Base-by-base conservation (phyloP, 2,888 invertebrate genomes). In the Hylaea fasciaria region DNA sequence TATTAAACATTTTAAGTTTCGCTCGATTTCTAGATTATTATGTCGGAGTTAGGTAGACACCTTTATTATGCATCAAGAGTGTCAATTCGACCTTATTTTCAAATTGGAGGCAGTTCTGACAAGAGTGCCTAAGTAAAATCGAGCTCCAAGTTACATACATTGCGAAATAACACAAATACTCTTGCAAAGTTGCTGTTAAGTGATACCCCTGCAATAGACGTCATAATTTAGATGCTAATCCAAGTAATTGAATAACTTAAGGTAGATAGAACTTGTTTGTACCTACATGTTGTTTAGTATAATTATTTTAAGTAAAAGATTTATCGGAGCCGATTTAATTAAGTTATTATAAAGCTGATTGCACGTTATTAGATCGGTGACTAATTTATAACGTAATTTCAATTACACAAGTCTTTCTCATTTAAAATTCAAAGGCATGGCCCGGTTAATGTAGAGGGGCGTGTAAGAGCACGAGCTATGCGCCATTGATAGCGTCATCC, bases 361-460 rank as follows among this genome's bases (percentile, higher is more conserved):
- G 66, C 56, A 65, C 62, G 64, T 56, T 66, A 68, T 70, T 66
- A 68, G 65, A 64, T 68, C 66, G 58, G 68, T 70, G 70, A 70
- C 70, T 82, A 81, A 83, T 76, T 76, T 75, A 77, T 77, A 81
- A 79, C 83, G 82, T 81, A 78, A 82, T 82, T 85, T 81, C 80
- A 82, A 85, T 87, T 86, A 87, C 85, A 78, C 80, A 85, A 83
- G 78, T 78, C 74, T 81, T 78, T 82, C 86, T 87, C 81, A 89
- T 89, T 89, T 88, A 77, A 80, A 83, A 87, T 87, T 87, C 86
- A 86, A 82, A 83, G 69, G 78, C 82, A 78, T 82, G 81, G 79
- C 78, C 80, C 72, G 57, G 77, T 81, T 87, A 83, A 87, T 86
- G 82, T 79, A 74, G 75, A 79, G 83, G 87, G 91, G 91, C 90